Percentiles rank a stretch among this genome's conserved stretches.
These are phyloP conservation scores for Tauraco hartlaubi DNA, from an alignment of 2,797 vertebrate species.

Conservation along the genomic window DNA sequence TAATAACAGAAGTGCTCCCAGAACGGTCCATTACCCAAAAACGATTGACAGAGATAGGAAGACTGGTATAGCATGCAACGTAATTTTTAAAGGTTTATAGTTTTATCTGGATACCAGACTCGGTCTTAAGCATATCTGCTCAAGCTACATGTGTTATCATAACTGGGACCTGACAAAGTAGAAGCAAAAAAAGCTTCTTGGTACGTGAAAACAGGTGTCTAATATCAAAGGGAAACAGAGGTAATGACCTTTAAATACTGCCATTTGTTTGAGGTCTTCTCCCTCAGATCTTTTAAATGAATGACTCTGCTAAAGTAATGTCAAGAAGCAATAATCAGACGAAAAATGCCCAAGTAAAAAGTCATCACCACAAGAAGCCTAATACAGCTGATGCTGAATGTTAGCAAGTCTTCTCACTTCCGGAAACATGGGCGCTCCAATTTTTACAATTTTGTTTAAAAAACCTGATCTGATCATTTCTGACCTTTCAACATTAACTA, in stretches of 20 bases:
- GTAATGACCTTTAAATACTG: neutral
- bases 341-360: neutral
- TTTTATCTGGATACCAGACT: neutral
- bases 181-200: neutral
- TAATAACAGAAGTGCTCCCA: neutral
- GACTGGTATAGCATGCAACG: no score
- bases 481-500: neutral
- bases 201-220: neutral
- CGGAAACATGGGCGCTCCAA: neutral
- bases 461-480: neutral
- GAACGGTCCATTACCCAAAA: neutral
- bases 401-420: neutral
- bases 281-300: neutral
- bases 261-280: neutral
- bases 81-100: neutral
- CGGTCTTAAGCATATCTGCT: neutral
- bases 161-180: neutral
- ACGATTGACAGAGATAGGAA: neutral
- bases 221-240: neutral
- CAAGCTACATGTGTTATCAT: neutral
- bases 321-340: neutral
- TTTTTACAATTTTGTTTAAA: neutral
- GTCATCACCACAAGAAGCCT: neutral
- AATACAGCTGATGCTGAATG: neutral
- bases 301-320: neutral